Percentiles rank a stretch among this genome's conserved stretches.
Conservation (phyloP, 2,888 invertebrate species). For the Lathronympha strigana region DNA sequence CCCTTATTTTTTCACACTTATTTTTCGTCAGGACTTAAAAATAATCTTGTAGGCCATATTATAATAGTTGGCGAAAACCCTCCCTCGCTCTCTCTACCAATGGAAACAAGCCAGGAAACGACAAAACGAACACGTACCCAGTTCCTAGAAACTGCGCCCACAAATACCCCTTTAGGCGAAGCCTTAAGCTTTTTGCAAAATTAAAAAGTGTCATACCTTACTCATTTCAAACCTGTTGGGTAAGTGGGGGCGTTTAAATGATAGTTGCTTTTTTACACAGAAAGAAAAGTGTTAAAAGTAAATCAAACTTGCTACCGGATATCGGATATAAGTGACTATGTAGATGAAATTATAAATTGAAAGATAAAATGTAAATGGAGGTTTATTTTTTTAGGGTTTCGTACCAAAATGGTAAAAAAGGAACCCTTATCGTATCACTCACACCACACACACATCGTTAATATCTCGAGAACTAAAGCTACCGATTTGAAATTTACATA, state of each 20-base stretch:
- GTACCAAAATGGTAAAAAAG: too few relatives aligned
- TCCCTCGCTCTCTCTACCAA: neutral
- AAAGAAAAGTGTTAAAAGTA: slow-evolving; percentile 18
- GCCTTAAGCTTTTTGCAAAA: slow-evolving; percentile 12
- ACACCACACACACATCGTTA: too few relatives aligned
- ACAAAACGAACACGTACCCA: slow-evolving; percentile 10
- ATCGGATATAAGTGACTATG: too few relatives aligned
- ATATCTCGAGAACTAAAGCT: too few relatives aligned
- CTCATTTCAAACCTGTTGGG: slow-evolving; percentile 21
- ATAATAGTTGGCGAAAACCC: neutral
- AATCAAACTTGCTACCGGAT: slow-evolving; percentile 1
- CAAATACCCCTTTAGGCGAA: slow-evolving; percentile 30
- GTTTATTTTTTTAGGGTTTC: too few relatives aligned
- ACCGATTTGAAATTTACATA: too few relatives aligned
- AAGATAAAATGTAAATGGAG: too few relatives aligned
- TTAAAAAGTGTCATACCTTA: slow-evolving; percentile 25
- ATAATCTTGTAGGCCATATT: neutral
- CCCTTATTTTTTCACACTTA: too few relatives aligned
- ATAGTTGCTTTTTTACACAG: slow-evolving; percentile 10
- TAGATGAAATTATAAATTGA: too few relatives aligned
- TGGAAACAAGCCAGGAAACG: slow-evolving; percentile 11
- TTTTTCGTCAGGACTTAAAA: too few relatives aligned
- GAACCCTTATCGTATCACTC: too few relatives aligned
- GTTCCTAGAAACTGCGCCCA: slow-evolving; percentile 19
- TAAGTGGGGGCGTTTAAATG: slow-evolving; percentile 15